These are phyloP conservation scores for Sitta carolinensis DNA, from an alignment of 2,797 vertebrate species.

Conservation along the genomic window DNA sequence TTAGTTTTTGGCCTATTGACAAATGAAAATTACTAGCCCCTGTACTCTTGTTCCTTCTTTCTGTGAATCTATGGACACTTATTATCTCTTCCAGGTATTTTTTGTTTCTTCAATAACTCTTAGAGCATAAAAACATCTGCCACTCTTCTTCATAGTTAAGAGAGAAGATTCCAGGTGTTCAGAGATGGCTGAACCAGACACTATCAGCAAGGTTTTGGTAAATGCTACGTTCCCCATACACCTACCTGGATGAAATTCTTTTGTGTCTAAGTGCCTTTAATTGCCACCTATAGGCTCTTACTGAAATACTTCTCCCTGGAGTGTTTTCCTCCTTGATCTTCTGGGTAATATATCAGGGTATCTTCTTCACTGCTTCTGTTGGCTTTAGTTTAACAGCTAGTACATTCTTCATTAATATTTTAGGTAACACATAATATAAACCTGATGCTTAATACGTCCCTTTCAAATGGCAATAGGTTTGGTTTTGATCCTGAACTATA, in stretches of 20 bases:
- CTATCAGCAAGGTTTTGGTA: background rate
- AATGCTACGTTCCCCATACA: background rate
- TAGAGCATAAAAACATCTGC: slow-evolving; percentile 8
- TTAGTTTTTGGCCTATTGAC: slow-evolving; percentile 1
- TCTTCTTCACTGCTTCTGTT: background rate
- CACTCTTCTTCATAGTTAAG: background rate
- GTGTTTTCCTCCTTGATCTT: background rate
- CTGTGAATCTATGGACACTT: background rate
- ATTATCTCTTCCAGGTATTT: background rate
- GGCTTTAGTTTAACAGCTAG: background rate
- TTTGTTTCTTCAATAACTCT: background rate
- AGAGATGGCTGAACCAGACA: background rate
- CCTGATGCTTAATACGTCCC: background rate
- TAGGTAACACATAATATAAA: background rate
- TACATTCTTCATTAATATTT: background rate
- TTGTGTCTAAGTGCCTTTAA: background rate
- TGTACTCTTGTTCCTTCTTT: background rate
- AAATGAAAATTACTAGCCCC: background rate
- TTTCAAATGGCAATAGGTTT: background rate
- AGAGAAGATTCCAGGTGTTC: background rate
- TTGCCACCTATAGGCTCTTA: background rate
- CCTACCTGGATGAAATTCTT: background rate
- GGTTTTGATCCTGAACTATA: background rate
- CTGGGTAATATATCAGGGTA: background rate
- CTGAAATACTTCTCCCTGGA: background rate